Evolutionary conservation across 2,888 invertebrate genomes (phyloP).

Genomic region (Trissolcus japonicus): DNA sequence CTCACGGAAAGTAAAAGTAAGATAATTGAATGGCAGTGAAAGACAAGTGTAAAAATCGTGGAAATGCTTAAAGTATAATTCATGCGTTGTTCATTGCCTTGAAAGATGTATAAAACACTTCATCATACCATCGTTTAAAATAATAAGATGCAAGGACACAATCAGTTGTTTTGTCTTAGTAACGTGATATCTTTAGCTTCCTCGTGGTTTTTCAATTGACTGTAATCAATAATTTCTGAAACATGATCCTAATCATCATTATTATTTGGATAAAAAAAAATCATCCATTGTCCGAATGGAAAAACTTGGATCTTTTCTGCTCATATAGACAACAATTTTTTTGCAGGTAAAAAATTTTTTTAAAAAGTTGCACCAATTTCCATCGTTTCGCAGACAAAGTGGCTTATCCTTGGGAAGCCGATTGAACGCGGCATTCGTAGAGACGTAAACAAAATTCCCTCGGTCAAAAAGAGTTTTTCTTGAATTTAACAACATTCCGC

Average conservation of each 20-base stretch:
- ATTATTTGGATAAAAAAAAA: too few relatives aligned
- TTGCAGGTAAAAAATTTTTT: too few relatives aligned
- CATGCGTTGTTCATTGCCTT: conserved; percentile 24
- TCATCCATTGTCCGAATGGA: too few relatives aligned
- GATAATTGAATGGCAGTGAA: background rate
- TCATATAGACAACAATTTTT: too few relatives aligned
- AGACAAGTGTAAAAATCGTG: background rate
- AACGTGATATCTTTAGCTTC: conserved; percentile 37
- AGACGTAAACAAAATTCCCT: conserved; percentile 26
- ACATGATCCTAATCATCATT: conserved; percentile 8
- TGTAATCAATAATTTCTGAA: conserved; percentile 25
- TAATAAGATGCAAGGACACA: conserved; percentile 48
- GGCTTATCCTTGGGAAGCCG: conserved; percentile 1
- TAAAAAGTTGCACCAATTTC: background rate
- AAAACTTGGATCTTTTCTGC: too few relatives aligned
- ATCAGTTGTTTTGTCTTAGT: conserved; percentile 36
- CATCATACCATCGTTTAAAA: conserved; percentile 31
- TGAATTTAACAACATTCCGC: conserved; percentile 40
- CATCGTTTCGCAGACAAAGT: background rate
- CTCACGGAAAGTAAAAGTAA: background rate
- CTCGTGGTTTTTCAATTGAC: conserved; percentile 24
- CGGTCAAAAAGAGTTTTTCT: conserved; percentile 27
- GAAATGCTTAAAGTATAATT: conserved; percentile 16
- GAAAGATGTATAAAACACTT: conserved; percentile 30
- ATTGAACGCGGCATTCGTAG: conserved; percentile 5